Evolutionary conservation across 2,888 invertebrate species (phyloP), one percentile per base, ranked within the genome.

Genomic region (Sminthurinus aureus): DNA sequence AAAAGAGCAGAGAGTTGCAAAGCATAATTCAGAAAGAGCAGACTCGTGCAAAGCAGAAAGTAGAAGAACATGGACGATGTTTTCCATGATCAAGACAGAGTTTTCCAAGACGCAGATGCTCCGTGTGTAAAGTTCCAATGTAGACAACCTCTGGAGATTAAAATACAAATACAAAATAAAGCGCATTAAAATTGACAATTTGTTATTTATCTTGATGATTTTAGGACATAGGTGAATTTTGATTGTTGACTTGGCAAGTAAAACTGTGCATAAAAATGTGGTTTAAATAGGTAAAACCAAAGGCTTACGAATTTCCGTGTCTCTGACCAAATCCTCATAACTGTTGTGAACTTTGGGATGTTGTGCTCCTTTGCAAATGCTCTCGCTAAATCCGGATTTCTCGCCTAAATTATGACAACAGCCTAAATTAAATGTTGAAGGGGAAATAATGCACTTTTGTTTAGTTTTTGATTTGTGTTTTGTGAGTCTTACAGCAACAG

Each of bases 71-170:
- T n/a, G n/a, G n/a, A n/a, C n/a, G n/a, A 89, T 96, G 94, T 90
- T 98, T 98, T 0, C 96, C 96, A 89, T 93, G 91, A 85, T 94
- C 93, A 24, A 98, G 91, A 93, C 95, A 95, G 83, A 95, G 89
- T 90, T 94, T 94, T 0, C 93, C 91, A 12, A 95, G 91, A 66
- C 93, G 92, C 86, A 93, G 93, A 90, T 98, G 98, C 86, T 93
- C 92, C 0, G 94, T 92, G 90, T 96, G 94, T 24, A 97, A 90
- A 0, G 93, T 92, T 6, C 96, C 97, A 87, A 98, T 93, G 90
- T 98, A 98, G 0, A 95, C 95, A 18, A 85, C 79, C 15, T 85
- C 96, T 84, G 50, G n/a, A n/a, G n/a, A n/a, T n/a, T n/a, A n/a
- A n/a, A n/a, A n/a, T n/a, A n/a, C n/a, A n/a, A n/a, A n/a, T n/a